Conservation (phyloP, 92 coral and sea anemone species). For the Zoanthus gigantus region DNA sequence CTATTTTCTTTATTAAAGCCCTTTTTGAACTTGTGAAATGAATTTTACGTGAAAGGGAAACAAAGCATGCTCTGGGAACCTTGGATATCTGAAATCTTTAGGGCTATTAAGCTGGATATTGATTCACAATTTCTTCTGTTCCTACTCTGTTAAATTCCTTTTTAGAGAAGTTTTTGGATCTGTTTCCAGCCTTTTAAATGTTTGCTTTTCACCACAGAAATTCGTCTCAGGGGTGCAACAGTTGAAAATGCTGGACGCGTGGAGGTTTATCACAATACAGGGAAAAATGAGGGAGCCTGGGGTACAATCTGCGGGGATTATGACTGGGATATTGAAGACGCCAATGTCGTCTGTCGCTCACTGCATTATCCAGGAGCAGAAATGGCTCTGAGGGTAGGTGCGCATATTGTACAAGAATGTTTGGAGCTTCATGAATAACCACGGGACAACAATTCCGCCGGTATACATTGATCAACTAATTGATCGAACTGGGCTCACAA, state of each 20-base stretch:
- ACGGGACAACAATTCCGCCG: too few relatives aligned
- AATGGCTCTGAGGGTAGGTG: neutral
- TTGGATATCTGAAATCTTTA: too few relatives aligned
- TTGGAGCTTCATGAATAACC: too few relatives aligned
- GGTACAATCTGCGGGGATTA: conserved; percentile 38
- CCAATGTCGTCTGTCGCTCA: conserved; percentile 30
- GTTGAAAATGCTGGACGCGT: conserved; percentile 26
- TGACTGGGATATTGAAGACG: conserved; percentile 24
- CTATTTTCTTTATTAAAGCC: too few relatives aligned
- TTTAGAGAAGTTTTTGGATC: too few relatives aligned
- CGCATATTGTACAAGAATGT: neutral
- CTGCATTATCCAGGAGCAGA: conserved; percentile 32
- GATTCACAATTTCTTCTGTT: neutral
- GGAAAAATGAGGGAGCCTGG: neutral
- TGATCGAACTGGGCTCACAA: too few relatives aligned
- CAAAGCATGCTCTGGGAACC: too few relatives aligned
- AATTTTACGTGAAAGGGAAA: too few relatives aligned
- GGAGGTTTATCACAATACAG: conserved; percentile 15
- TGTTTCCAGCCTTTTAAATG: neutral
- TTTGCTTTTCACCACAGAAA: neutral
- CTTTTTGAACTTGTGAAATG: too few relatives aligned
- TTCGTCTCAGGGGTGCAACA: neutral
- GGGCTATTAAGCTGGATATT: too few relatives aligned
- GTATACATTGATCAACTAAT: too few relatives aligned
- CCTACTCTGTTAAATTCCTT: neutral